Evolutionary conservation across 2,797 vertebrate genomes (phyloP).

Genomic region (Ibycter americanus): DNA sequence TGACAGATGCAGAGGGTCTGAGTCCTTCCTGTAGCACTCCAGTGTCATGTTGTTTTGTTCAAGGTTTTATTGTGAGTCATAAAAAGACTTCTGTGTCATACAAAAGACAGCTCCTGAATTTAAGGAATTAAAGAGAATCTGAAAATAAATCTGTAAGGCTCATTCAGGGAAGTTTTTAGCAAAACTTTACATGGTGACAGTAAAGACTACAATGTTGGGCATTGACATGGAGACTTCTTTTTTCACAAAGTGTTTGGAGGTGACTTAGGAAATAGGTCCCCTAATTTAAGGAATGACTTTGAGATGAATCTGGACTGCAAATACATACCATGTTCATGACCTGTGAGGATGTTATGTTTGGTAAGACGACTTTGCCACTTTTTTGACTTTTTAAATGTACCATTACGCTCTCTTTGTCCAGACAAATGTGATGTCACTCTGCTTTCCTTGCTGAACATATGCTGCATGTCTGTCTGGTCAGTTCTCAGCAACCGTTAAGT

Average conservation of each 20-base stretch:
- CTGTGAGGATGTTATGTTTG: neutral
- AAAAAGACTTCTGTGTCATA: neutral
- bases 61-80: neutral
- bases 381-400: neutral
- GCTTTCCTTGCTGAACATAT: neutral
- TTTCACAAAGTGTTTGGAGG: neutral
- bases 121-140: neutral
- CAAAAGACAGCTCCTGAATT: neutral
- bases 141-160: neutral
- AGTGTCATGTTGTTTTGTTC: neutral
- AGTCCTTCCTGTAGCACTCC: neutral
- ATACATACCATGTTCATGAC: neutral
- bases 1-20: neutral
- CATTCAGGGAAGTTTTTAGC: neutral
- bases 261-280: neutral
- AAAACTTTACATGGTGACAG: neutral
- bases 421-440: neutral
- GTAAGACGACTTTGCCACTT: neutral
- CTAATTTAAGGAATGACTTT: neutral
- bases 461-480: fast-evolving
- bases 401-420: neutral
- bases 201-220: neutral
- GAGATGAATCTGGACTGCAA: neutral
- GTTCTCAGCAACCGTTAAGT: neutral
- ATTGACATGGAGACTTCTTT: neutral